Base-by-base conservation (phyloP, 2,888 invertebrate species). In the Lasioglossum oenotherae region DNA sequence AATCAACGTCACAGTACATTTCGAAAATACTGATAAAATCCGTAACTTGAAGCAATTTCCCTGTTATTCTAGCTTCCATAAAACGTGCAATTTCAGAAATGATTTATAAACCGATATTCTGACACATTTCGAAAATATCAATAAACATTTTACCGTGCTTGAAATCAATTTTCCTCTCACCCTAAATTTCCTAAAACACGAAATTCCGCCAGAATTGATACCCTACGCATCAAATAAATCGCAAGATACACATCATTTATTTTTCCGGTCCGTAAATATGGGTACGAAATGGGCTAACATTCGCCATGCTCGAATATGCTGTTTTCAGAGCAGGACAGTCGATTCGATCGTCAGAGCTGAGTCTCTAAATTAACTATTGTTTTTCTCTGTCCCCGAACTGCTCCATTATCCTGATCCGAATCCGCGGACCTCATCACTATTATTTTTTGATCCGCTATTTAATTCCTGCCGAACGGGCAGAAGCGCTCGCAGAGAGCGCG, bases 401-500 rank as follows among this genome's bases (percentile, higher is more conserved):
- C 46, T 38, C n/a, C 67, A 49, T 77, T 64, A 35, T n/a, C 46
- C 46, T 4, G 46, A 6, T 60, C 16, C 27, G 67, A 35, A 60
- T 60, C 8, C 31, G 60, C 23, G 67, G 64, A n/a, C 38, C 14
- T 19, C 3, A 8, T 35, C n/a, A 46, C 75, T 41, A 81, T 67
- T 82, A 81, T 76, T 74, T 84, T 84, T 77, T 74, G 27, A 77
- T 60, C 38, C 38, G 44, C 49, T 38, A 49, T 82, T 78, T 69
- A 82, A 74, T 74, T 46, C 38, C n/a, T 27, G 41, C 23, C 64
- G 27, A 73, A 27, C 53, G 46, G 53, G 23, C 71, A 41, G 23
- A 60, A 64, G 76, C 41, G 8, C 53, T 53, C 53, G 2, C 53
- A n/a, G 23, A 23, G 23, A 53, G 23, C 23, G 16, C 27, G 14